These are phyloP conservation scores for Chaetophractus vellerosus DNA, from an alignment of 2,797 vertebrate genomes.

Conservation along the genomic window DNA sequence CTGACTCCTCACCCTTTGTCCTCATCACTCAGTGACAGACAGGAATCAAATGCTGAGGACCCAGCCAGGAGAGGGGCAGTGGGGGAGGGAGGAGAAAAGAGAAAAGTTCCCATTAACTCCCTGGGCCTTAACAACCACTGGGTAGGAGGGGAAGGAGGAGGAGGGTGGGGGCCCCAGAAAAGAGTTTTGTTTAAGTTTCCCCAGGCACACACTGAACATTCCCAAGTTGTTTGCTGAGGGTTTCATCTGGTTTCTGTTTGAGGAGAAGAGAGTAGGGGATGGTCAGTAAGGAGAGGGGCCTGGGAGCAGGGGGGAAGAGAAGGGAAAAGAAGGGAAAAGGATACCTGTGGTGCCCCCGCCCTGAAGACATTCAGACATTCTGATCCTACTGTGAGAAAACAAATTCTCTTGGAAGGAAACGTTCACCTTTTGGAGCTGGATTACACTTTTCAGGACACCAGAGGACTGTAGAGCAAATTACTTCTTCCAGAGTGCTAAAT, in stretches of 20 bases:
- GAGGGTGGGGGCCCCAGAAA: not conserved
- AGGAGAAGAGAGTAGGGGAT: not conserved
- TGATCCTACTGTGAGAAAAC: not conserved
- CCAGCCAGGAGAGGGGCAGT: slow-evolving; percentile 85
- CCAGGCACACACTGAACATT: slow-evolving; percentile 16
- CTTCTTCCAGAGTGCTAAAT: slow-evolving; percentile 72
- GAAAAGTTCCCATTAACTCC: slow-evolving; percentile 52
- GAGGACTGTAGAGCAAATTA: slow-evolving; percentile 77
- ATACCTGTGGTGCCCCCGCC: not conserved
- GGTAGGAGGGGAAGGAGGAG: no score
- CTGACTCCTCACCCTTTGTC: slow-evolving; percentile 94
- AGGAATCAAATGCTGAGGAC: slow-evolving; percentile 91
- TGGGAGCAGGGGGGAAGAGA: not conserved
- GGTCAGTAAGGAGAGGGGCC: slow-evolving; percentile 1
- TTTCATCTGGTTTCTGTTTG: slow-evolving; percentile 83
- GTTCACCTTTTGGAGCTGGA: slow-evolving; percentile 72
- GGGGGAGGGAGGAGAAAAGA: slow-evolving; percentile 66
- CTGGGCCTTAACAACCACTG: not conserved
- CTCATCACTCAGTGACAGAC: slow-evolving; percentile 92
- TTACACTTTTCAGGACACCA: slow-evolving; percentile 72
- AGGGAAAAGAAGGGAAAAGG: not conserved
- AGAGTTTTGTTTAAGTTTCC: slow-evolving; percentile 69
- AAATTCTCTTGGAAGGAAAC: slow-evolving; percentile 18
- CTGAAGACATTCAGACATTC: not conserved
- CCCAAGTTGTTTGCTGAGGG: slow-evolving; percentile 55